phyloP scores from a whole-genome alignment of 2,888 invertebrate species.

The Chaitophorus viminalis region DNA sequence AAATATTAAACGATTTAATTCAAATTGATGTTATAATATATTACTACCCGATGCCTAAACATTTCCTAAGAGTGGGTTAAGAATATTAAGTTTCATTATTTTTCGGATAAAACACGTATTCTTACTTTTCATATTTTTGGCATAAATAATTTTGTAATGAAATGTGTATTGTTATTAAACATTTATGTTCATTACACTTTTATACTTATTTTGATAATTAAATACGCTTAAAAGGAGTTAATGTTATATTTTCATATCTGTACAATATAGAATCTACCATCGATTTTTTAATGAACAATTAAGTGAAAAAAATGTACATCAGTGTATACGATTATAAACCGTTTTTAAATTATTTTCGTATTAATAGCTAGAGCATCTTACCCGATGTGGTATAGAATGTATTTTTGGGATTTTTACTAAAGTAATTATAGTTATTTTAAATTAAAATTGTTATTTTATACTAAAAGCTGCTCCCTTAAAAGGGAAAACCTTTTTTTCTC shows the following conservation, averaged over 20 bases:
- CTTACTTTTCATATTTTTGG: too few relatives aligned
- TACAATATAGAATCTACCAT: not conserved
- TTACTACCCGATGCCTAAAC: too few relatives aligned
- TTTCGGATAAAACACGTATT: too few relatives aligned
- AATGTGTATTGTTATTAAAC: too few relatives aligned
- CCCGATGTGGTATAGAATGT: not conserved
- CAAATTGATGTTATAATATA: too few relatives aligned
- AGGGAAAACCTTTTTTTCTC: not conserved
- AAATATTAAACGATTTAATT: too few relatives aligned
- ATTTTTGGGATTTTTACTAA: not conserved
- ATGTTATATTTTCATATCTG: not conserved
- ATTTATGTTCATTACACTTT: too few relatives aligned
- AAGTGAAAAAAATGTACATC: not conserved
- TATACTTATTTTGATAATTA: too few relatives aligned
- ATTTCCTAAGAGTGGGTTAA: too few relatives aligned
- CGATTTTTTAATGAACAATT: not conserved
- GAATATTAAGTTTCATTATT: too few relatives aligned
- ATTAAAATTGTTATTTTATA: not conserved
- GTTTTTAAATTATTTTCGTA: not conserved
- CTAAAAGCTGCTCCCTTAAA: not conserved
- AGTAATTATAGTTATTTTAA: not conserved
- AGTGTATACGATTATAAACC: not conserved
- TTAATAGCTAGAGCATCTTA: not conserved
- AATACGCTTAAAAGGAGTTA: too few relatives aligned
- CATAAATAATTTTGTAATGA: too few relatives aligned